Evolutionary conservation across 35 echinoderm and acorn worm species (phyloP), one percentile per base, ranked within the genome.

Genomic region (Lytechinus variegatus): DNA sequence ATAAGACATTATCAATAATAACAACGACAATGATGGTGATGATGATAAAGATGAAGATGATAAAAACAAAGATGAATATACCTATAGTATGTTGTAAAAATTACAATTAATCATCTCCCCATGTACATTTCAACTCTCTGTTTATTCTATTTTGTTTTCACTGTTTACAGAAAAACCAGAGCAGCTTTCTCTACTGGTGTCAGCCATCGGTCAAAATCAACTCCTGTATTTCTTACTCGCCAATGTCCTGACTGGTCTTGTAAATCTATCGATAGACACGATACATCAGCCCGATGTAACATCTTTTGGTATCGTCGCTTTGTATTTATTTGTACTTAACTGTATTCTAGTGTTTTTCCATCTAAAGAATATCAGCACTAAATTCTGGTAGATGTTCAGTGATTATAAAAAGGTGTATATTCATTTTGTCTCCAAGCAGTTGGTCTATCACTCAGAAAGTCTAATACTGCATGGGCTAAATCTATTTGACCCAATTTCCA

Each of bases 191-290:
- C 27, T 87, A 56, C 58, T 96, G 14, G 87, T 97, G 28, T 54
- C 95, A 21, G 95, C 96, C 3, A 71, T 97, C 52, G 51, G 93
- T 87, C 79, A 71, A 55, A 97, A 97, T 91, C 96, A 95, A 5
- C 96, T 97, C 8, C 92, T 97, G 28, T 71, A 94, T 52, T 97
- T 97, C 87, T 95, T 97, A 27, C 86, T 97, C 28, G 90, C 91
- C 66, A 97, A 97, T 72, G 21, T 97, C 16, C 55, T 97, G 91
- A 97, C 96, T 66, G 96, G 96, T 28, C 95, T 94, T 5, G 92
- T 97, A 86, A 97, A 97, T 57, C 87, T 97, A 86, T 95, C 90
- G 4, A 90, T 97, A 9, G 91, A 97, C n/a, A 97, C 96, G 28
- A 91, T 97, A 21, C 61, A 71, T 19, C 92, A 95, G 52, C 72